Evolutionary conservation across 2,113 vertebrate species (phyloP), one percentile per base, ranked within the genome.

Genomic region (Malurus melanocephalus): DNA sequence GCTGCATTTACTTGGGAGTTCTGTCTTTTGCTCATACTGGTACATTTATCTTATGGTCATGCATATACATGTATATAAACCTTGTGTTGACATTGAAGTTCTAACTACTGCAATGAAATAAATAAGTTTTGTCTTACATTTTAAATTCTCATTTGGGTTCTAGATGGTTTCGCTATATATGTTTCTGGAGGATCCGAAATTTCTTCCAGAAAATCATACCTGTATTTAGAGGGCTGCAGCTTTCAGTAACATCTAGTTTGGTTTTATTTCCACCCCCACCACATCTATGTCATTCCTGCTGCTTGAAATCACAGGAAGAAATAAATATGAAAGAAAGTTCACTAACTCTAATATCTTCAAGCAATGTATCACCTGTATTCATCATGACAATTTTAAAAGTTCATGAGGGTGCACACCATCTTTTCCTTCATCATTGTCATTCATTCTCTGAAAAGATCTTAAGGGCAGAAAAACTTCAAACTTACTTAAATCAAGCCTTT

Each of bases 361-460:
- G 30, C n/a, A 60, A 10, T 28, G 11, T 28, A 61, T 8, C 0
- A 1, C 20, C 27, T 32, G 16, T 10, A 68, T 28, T 48, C 15
- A 79, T 26, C 14, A 20, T 28, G 10, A 51, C 9, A 53, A 8
- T 42, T 81, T 65, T 35, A 49, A 20, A 68, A 68, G 18, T 18
- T 22, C 6, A 23, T 28, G 62, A 79, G 0, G 3, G 20, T 55
- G 19, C 13, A 62, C 3, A 51, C 2, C 2, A 46, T 12, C 2
- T 73, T 78, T 55, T 62, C 33, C 20, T 55, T 55, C 26, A 18
- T 33, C 68, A 51, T 35, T 7, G 5, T 51, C 24, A 55, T 35
- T 66, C 4, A 4, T 33, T 51, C 18, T 57, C 20, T 53, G n/a
- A 52, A 76, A 73, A 42, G 18, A 60, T 4, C 11, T 33, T 38